phyloP scores from a whole-genome alignment of 2,797 vertebrate species.

The Melopsittacus undulatus region DNA sequence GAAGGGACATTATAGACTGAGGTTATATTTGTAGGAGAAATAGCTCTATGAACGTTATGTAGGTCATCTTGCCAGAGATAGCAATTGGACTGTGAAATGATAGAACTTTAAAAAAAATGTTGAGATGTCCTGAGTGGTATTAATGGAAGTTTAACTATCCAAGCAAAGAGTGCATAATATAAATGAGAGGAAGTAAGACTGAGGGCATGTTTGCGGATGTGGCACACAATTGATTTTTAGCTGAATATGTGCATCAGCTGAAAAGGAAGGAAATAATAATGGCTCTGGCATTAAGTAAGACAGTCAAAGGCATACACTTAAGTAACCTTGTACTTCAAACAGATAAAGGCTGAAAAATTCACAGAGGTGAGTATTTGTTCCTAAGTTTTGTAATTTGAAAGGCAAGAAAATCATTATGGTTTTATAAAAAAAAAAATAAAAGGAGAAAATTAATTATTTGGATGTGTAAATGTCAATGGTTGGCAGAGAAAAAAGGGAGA shows the following conservation, averaged over 20 bases:
- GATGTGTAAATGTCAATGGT: neutral
- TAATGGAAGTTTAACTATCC: conserved; percentile 45
- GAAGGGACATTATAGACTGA: conserved; percentile 19
- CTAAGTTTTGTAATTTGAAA: neutral
- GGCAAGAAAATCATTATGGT: neutral
- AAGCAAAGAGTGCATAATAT: conserved; percentile 30
- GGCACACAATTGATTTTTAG: conserved; percentile 50
- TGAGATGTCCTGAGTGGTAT: neutral
- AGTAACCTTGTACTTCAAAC: neutral
- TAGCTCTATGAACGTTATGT: neutral
- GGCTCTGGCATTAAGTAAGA: neutral
- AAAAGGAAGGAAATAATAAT: conserved; percentile 50
- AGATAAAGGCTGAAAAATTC: neutral
- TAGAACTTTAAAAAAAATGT: neutral
- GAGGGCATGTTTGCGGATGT: conserved; percentile 29
- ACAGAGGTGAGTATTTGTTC: neutral
- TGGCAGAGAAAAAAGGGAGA: neutral
- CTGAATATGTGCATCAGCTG: conserved; percentile 7
- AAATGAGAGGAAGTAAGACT: conserved; percentile 35
- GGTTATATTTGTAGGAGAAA: conserved; percentile 24
- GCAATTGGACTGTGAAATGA: conserved; percentile 48
- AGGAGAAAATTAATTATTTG: neutral
- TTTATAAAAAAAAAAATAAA: neutral
- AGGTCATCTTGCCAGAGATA: conserved; percentile 26
- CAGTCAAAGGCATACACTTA: conserved; percentile 1